These are phyloP conservation scores for Seriola aureovittata DNA, from an alignment of 2,113 vertebrate genomes.

Conservation along the genomic window DNA sequence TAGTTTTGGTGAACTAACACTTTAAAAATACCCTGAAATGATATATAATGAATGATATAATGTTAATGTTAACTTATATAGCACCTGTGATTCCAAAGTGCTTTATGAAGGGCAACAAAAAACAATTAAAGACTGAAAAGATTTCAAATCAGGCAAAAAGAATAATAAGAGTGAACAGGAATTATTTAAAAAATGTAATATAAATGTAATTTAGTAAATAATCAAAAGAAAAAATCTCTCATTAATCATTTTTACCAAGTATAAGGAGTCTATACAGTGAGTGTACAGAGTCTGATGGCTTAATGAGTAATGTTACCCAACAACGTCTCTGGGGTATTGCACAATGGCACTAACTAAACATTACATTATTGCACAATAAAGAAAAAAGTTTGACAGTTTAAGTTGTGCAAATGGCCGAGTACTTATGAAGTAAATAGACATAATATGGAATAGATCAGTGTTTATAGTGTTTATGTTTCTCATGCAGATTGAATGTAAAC, in stretches of 20 bases:
- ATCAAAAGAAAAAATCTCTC: not conserved
- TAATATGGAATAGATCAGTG: not conserved
- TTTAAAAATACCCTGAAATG: not conserved
- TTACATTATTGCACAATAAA: slow-evolving; percentile 12
- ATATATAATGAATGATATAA: not conserved
- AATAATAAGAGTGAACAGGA: not conserved
- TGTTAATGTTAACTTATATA: not conserved
- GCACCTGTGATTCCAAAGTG: not conserved
- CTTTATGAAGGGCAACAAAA: not conserved
- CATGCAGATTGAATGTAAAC: not conserved
- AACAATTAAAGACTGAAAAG: not conserved
- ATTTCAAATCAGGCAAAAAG: not conserved
- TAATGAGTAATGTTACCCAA: slow-evolving; percentile 38
- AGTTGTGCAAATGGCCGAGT: not conserved
- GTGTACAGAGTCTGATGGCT: not conserved
- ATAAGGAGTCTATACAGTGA: not conserved
- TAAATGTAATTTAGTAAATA: not conserved
- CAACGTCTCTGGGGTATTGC: slow-evolving; percentile 3
- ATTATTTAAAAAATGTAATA: not conserved
- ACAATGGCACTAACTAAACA: slow-evolving; percentile 23
- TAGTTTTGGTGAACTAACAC: not conserved
- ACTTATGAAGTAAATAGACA: not conserved
- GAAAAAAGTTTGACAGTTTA: not conserved
- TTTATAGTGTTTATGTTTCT: not conserved
- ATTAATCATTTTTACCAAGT: not conserved